Percentiles rank a stretch among this genome's conserved stretches.
phyloP scores from a whole-genome alignment of 2,888 invertebrate species.

The Sicus ferrugineus region DNA sequence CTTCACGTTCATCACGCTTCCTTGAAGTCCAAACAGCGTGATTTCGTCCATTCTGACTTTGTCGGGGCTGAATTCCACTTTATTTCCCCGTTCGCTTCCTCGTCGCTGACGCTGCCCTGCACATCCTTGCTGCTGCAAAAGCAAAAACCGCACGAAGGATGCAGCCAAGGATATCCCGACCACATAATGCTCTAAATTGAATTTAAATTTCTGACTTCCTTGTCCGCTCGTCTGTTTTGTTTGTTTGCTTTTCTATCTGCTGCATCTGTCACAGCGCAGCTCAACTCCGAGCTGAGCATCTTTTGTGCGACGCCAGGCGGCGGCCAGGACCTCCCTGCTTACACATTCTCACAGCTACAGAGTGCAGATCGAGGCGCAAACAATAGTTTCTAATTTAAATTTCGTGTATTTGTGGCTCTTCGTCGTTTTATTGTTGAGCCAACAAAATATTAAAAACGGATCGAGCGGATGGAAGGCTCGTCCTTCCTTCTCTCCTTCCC shows the following conservation, averaged over 20 bases:
- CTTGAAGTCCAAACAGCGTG: too few species aligned
- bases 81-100: neutral
- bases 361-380: conserved; percentile 16
- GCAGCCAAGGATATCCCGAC: neutral
- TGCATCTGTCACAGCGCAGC: conserved; percentile 28
- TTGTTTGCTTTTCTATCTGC: conserved; percentile 11
- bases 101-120: neutral
- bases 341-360: conserved; percentile 4
- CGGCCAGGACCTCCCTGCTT: neutral
- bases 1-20: neutral
- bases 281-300: neutral
- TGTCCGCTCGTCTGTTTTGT: neutral
- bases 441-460: conserved; percentile 55
- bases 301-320: neutral
- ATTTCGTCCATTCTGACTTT: too few species aligned
- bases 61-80: neutral
- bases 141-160: neutral
- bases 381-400: conserved; percentile 44
- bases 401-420: conserved; percentile 41
- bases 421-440: conserved; percentile 52
- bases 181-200: conserved; percentile 54
- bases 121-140: too few species aligned
- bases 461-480: neutral
- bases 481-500: too few species aligned
- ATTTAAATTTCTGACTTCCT: conserved; percentile 49